Evolutionary conservation across 2,888 invertebrate genomes (phyloP), one percentile per base, ranked within the genome.

Genomic region (Dione juno): DNA sequence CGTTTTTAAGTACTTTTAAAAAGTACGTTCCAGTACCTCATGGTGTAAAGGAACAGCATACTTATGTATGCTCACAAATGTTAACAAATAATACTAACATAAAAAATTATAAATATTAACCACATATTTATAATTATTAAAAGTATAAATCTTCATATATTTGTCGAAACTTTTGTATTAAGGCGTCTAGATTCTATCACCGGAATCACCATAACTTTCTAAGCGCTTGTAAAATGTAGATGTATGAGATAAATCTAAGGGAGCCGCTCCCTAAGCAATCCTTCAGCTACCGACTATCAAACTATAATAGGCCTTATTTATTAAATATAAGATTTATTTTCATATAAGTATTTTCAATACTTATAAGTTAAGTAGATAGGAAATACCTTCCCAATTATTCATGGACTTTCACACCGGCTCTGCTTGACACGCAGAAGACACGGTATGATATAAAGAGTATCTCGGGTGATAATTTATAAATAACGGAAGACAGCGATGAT

Each of bases 301-400:
- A 19, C 14, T 3, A 65, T 66, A 21, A 69, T 63, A 16, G 11
- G 3, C 19, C 40, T 58, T 71, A 71, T 59, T 0, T 0, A 3
- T 5, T 19, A 14, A 19, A n/a, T 1, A 2, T 59, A 71, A 58
- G 64, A 52, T 35, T 9, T 2, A 71, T 28, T 54, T 52, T 58
- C 9, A 14, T 67, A 35, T 19, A 16, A 19, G 16, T 54, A 13
- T 2, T 37, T 28, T 0, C 0, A 7, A 7, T 19, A 57, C 6
- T 54, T 19, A 28, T 63, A 57, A n/a, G 11, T 58, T 28, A 50
- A 19, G 13, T 21, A 50, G 40, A 77, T 76, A 79, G 81, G 84
- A 80, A 82, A 82, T 83, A 76, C 80, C 85, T 84, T 84, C 84
- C 85, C 81, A 81, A 85, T 85, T 84, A 87, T 82, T 84, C 83